Base-by-base conservation (phyloP, 2,797 vertebrate genomes). In the Artibeus lituratus region DNA sequence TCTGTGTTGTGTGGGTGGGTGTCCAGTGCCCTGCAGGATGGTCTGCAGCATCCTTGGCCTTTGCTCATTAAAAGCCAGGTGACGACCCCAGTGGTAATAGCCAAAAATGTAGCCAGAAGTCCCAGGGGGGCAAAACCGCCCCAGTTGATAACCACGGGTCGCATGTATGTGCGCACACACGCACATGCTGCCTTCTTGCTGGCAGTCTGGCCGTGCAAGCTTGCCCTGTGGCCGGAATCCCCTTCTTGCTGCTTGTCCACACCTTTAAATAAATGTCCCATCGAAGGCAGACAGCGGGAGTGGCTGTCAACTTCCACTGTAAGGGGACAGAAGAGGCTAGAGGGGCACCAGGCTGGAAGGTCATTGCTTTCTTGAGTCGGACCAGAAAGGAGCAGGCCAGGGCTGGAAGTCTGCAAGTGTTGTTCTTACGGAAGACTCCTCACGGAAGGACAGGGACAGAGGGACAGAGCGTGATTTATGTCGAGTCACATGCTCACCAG, bases 401-500 rank as follows among this genome's bases (percentile, higher is more conserved):
- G 80, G 65, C 84, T 59, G 51, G 65, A n/a, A n/a, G 42, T 21
- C 51, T 10, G 37, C 16, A 3, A 5, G 32, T 8, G 10, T 12
- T 6, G 14, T 37, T 44, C 78, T 67, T 69, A 32, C 51, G 26
- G 42, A 69, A 65, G 70, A 53, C 37, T 29, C 3, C 4, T 12
- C 7, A 0, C 10, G 73, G 62, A 24, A 78, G 65, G 57, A 29
- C 57, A 5, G 57, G 37, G 37, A n/a, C 44, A 1, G 77, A 44
- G 55, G 21, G 77, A 42, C 47, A 18, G 55, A 39, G 77, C 77
- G 2, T 24, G 35, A 16, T 12, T 39, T 29, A 18, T 0, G 4
- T 3, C 3, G 24, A 26, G n/a, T 39, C 72, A 65, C 7, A 1
- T 0, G 3, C 4, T 49, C 73, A 37, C 18, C 9, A 0, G 32